Conservation (phyloP, 2,797 vertebrate species). For the Cygnus olor region DNA sequence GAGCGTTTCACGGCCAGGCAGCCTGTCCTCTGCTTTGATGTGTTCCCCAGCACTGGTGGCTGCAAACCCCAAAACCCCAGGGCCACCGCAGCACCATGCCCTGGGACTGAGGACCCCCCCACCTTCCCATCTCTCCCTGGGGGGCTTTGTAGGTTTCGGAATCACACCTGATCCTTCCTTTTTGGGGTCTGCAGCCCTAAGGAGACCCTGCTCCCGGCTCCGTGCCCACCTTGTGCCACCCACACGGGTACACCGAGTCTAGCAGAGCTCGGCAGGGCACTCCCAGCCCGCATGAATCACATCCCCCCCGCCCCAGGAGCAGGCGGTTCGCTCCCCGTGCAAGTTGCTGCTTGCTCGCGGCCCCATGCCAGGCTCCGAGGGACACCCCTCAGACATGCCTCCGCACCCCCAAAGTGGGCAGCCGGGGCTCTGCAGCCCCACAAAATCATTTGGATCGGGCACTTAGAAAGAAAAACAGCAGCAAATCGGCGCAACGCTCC, state of each 20-base stretch:
- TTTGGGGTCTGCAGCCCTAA: not conserved
- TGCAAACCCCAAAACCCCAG: rapidly evolving
- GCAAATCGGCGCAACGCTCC: not conserved
- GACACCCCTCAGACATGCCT: not conserved
- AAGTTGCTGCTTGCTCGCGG: not conserved
- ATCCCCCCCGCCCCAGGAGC: not conserved
- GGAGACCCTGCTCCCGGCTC: not conserved
- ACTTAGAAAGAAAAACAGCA: not conserved
- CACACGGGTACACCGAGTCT: not conserved
- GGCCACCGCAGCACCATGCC: rapidly evolving
- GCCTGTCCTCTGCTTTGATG: not conserved
- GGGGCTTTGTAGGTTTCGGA: not conserved
- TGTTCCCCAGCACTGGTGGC: rapidly evolving
- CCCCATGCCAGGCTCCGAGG: not conserved
- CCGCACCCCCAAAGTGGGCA: not conserved
- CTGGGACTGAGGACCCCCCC: rapidly evolving
- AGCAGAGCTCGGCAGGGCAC: constrained; percentile 41
- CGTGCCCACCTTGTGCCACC: not conserved
- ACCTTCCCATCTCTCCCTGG: rapidly evolving
- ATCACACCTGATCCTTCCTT: not conserved
- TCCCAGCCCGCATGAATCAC: constrained; percentile 56
- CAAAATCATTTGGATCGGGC: not conserved
- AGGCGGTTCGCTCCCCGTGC: not conserved
- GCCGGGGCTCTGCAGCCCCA: not conserved
- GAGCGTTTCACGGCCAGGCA: not conserved